Base-by-base conservation (phyloP, 2,113 vertebrate genomes). In the Oophaga pumilio region DNA sequence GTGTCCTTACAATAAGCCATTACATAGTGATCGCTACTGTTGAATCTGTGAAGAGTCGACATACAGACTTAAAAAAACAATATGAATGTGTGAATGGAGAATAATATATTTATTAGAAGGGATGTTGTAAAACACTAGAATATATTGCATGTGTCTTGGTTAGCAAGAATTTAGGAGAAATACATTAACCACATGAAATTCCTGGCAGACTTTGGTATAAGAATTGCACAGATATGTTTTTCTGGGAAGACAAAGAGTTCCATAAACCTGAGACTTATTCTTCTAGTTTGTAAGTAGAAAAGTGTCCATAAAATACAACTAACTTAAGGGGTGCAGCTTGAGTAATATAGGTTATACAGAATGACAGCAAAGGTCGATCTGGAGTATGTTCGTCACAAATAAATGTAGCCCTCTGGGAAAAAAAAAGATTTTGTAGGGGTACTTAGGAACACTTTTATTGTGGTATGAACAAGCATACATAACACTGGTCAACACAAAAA, bases 91-190 rank as follows among this genome's bases (percentile, higher is more conserved):
- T 73, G 18, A 43, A 43, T 73, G 33, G 28, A 73, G 26, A 43
- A 43, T 33, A 73, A 73, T 73, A 43, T 73, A 50, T 76, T 76
- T 12, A 76, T 76, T 50, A 17, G 73, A 43, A 76, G 20, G 73
- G 50, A 76, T 20, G 73, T 43, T 73, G 50, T 50, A 76, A 43
- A 20, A 50, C 28, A 3, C 28, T 50, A 18, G 18, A 20, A 18
- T 22, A 76, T 28, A 71, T 50, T 43, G 33, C 33, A 50, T 76
- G 73, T 50, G 18, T 76, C 73, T 49, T 76, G 73, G 28, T 76
- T 4, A 49, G 33, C 0, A 50, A 20, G 20, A 50, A 50, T 8
- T 9, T 20, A 13, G 50, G 10, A 24, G 28, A 43, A 76, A 76
- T 20, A 50, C 20, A 10, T 50, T 50, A 76, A 49, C 18, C 73